A percentile compares a stretch with the other conserved stretches of the same genome.
Conservation (phyloP, 1,140 invertebrate genomes). For the Phymastichus coffea region DNA sequence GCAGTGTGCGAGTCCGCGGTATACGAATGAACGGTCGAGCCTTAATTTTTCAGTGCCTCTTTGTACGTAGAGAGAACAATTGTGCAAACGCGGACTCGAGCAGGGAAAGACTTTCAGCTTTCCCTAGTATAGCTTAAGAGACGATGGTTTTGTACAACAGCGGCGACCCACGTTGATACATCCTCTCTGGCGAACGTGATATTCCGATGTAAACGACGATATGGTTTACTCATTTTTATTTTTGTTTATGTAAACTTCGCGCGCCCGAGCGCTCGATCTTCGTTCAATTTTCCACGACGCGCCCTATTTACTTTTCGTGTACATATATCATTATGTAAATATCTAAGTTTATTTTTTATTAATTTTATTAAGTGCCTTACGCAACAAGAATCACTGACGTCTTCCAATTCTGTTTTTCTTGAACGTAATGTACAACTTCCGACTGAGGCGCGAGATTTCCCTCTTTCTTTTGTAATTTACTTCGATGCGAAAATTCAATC, state of each 20-base stretch:
- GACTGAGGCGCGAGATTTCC: constrained; percentile 15
- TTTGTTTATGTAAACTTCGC: not conserved
- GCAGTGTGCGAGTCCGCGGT: not conserved
- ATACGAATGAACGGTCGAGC: no score
- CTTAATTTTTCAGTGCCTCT: no score
- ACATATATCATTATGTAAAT: constrained; percentile 44
- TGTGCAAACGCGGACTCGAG: no score
- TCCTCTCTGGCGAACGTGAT: no score
- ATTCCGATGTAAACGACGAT: no score
- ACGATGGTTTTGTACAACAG: no score
- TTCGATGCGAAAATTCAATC: not conserved
- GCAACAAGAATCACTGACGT: constrained; percentile 57
- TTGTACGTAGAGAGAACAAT: no score
- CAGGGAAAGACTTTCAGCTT: no score
- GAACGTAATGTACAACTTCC: constrained; percentile 25
- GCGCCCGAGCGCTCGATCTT: no score
- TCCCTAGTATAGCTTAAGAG: no score
- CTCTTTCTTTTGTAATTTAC: not conserved
- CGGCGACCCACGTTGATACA: no score
- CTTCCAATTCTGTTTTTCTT: constrained; percentile 54
- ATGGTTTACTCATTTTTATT: constrained; percentile 8
- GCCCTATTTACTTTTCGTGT: not conserved
- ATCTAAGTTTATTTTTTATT: constrained; percentile 35
- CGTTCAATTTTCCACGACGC: no score
- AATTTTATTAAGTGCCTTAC: constrained; percentile 54